Conservation (phyloP, 2,797 vertebrate genomes). For the Spheniscus humboldti region DNA sequence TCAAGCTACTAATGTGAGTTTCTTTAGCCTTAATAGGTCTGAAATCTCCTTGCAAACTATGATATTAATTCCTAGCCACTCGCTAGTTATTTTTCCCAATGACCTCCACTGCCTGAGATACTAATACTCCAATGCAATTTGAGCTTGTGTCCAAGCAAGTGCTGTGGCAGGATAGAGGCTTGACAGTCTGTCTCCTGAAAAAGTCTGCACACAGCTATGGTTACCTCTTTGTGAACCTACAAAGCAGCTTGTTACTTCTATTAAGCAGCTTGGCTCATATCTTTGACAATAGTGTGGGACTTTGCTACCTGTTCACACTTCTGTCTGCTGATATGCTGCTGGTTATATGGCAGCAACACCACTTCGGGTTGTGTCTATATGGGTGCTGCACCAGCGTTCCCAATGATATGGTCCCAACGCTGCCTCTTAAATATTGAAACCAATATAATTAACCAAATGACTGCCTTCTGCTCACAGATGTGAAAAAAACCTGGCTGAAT, state of each 20-base stretch:
- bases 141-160: neutral
- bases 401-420: neutral
- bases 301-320: neutral
- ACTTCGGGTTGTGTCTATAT: too few relatives aligned
- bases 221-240: neutral
- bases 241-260: fast-evolving
- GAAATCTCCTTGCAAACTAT: neutral
- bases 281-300: neutral
- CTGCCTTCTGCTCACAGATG: neutral
- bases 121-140: neutral
- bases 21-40: neutral
- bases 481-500: neutral
- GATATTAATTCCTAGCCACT: neutral
- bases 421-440: neutral
- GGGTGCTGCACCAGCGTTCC: neutral
- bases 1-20: neutral
- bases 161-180: neutral
- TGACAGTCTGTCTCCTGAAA: neutral
- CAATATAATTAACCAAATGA: neutral
- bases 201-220: neutral
- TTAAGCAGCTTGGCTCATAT: neutral
- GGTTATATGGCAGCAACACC: too few relatives aligned
- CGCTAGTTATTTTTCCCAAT: neutral
- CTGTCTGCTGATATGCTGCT: neutral
- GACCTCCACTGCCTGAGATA: neutral